Evolutionary conservation across 2,113 vertebrate genomes (phyloP).

Genomic region (Takifugu bimaculatus): DNA sequence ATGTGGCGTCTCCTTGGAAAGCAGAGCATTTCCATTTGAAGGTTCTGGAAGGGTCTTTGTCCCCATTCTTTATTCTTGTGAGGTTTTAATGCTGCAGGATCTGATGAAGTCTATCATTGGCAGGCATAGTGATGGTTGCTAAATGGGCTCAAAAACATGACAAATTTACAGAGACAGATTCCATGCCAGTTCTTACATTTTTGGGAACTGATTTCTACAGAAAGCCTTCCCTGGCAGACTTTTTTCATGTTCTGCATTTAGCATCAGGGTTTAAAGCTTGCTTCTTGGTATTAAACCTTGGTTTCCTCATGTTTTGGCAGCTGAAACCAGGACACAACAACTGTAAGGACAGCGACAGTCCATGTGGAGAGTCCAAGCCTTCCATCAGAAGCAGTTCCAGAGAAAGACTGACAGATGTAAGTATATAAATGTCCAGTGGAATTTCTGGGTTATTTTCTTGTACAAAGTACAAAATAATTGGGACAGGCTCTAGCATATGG

Average conservation of each 20-base stretch:
- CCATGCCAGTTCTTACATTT: constrained; percentile 62
- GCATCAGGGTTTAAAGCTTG: constrained; percentile 11
- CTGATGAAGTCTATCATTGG: constrained; percentile 67
- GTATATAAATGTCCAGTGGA: constrained; percentile 50
- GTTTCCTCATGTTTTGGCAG: constrained; percentile 67
- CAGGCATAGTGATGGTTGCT: constrained; percentile 47
- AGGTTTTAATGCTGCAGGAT: constrained; percentile 62
- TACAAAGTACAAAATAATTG: too few relatives aligned
- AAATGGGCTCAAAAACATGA: constrained; percentile 58
- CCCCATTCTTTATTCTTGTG: constrained; percentile 44
- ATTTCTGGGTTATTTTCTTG: too few relatives aligned
- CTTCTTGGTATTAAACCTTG: constrained; percentile 37
- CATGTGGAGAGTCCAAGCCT: constrained; percentile 84
- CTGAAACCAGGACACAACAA: constrained; percentile 89
- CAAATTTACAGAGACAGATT: constrained; percentile 57
- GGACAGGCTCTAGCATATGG: too few relatives aligned
- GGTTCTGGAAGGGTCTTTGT: constrained; percentile 62
- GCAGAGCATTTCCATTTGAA: constrained; percentile 65
- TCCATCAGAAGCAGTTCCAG: constrained; percentile 87
- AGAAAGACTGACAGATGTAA: constrained; percentile 91
- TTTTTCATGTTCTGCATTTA: not conserved
- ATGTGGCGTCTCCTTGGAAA: constrained; percentile 66
- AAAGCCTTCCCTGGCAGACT: not conserved
- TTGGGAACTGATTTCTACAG: constrained; percentile 48
- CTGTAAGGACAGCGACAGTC: constrained; percentile 88